These are phyloP conservation scores for Henicopernis longicauda DNA, from an alignment of 2,113 vertebrate species.

Conservation along the genomic window DNA sequence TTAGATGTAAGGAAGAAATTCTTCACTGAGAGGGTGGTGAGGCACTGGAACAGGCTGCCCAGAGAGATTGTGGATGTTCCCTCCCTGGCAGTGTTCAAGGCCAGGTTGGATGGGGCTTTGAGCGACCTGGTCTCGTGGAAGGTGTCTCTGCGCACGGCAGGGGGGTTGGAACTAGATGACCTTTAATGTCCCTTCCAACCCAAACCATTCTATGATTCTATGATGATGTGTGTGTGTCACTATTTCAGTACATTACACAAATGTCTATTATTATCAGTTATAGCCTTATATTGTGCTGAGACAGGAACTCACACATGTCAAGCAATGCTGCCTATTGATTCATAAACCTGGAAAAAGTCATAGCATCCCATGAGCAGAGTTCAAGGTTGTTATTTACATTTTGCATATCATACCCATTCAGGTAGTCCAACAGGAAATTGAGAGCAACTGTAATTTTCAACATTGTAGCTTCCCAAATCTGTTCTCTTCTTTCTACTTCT, in stretches of 20 bases:
- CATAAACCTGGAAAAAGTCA: no score
- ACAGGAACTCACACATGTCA: background rate
- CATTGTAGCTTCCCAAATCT: background rate
- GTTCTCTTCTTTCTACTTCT: background rate
- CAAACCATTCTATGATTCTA: no score
- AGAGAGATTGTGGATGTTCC: no score
- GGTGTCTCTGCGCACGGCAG: no score
- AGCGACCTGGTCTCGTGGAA: no score
- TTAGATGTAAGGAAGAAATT: no score
- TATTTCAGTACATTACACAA: background rate
- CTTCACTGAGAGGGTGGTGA: no score
- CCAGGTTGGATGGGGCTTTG: no score
- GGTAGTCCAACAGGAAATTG: background rate
- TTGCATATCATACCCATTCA: background rate
- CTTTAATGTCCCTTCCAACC: no score
- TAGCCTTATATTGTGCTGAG: background rate
- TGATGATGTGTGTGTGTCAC: background rate
- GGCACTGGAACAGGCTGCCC: no score
- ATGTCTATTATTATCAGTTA: background rate
- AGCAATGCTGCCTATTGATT: background rate
- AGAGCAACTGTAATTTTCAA: background rate
- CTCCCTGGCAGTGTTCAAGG: no score
- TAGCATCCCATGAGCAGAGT: background rate
- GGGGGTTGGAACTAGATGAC: no score
- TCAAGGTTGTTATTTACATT: background rate